Evolutionary conservation across 2,113 vertebrate species (phyloP), one percentile per base, ranked within the genome.

Genomic region (Bothrops jararaca): DNA sequence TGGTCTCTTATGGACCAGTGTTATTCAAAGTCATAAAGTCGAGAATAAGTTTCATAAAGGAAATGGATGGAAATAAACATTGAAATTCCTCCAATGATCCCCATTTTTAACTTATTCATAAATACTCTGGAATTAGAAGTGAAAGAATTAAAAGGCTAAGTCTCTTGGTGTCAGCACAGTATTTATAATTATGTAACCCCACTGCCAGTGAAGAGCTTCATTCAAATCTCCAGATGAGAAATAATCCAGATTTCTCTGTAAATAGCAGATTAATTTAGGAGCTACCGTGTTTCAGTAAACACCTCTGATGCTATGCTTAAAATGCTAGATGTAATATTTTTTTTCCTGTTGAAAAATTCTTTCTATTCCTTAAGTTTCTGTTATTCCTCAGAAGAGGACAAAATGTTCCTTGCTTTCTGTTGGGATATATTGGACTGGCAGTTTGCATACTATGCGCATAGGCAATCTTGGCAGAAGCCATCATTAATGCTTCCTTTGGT

Each of bases 401-500:
- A 42, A 20, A 94, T 86, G 93, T 22, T 34, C 3, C 88, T 89
- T 89, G 24, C 13, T 64, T 90, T 80, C 42, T 92, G 90, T 89
- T 93, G 93, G 93, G 3, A 0, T 91, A 80, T 93, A 93, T 92
- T 93, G 94, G 93, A 95, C 95, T 95, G 93, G n/a, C 95, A 91
- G 92, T 94, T 96, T 86, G 8, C 20, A 0, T 34, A 1, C 69
- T 86, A 92, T 94, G 93, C 90, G 50, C 92, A 86, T 74, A n/a
- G 64, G 91, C 54, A 0, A 13, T 89, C 93, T 95, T 96, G 95
- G 94, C 96, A 95, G 80, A 89, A 88, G 87, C 90, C 92, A 90
- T n/a, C 93, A 94, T 96, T 93, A 96, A 93, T 95, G 90, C 93
- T 94, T 96, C 94, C 95, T 95, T 95, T 91, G 90, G 91, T 94